Conservation (phyloP, 2,113 vertebrate species). For the Ramphastos sulfuratus region DNA sequence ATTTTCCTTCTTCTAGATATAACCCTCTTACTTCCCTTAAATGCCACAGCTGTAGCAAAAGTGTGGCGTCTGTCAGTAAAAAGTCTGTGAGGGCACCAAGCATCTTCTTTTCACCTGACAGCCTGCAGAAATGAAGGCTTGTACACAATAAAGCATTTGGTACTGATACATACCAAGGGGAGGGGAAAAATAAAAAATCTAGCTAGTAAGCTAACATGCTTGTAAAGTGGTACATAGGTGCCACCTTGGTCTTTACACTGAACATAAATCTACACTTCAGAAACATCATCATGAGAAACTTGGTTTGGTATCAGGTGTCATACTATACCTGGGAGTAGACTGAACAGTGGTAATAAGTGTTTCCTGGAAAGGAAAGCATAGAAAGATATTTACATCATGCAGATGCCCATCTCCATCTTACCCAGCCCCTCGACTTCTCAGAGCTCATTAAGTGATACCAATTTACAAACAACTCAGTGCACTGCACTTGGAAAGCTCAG, state of each 20-base stretch:
- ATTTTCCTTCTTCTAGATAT: neutral
- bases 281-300: neutral
- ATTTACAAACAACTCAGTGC: neutral
- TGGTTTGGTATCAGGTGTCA: neutral
- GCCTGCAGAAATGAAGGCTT: neutral
- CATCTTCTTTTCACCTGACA: neutral
- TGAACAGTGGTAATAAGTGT: slow-evolving; percentile 72
- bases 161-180: neutral
- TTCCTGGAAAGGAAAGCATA: slow-evolving; percentile 73
- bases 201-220: neutral
- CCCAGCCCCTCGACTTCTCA: neutral
- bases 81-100: neutral
- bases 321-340: slow-evolving; percentile 75
- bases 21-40: neutral
- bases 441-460: neutral
- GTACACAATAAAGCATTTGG: neutral
- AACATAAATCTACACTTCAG: neutral
- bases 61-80: neutral
- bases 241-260: neutral
- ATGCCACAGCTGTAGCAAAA: neutral
- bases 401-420: neutral
- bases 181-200: neutral
- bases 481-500: neutral
- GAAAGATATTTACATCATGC: neutral
- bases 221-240: neutral